Evolutionary conservation across 2,888 invertebrate species (phyloP).

Genomic region (Schizotus pectinicornis): DNA sequence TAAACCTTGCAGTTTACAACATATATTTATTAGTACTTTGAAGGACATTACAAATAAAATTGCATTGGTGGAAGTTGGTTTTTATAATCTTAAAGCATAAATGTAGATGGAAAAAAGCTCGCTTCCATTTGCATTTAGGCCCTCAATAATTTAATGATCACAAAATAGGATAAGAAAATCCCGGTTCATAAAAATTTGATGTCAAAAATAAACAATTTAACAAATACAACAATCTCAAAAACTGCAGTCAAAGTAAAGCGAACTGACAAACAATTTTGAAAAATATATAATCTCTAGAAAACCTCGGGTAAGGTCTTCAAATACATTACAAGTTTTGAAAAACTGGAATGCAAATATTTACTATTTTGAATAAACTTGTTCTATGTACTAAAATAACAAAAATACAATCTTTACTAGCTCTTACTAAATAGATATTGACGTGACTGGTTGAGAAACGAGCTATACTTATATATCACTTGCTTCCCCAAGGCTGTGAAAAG

Average conservation of each 20-base stretch:
- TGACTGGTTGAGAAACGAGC: no score
- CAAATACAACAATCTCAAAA: conserved; percentile 1
- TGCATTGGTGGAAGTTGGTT: conserved; percentile 8
- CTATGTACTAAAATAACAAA: conserved; percentile 16
- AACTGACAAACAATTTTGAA: no score
- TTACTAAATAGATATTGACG: no score
- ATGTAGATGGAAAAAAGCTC: conserved; percentile 12
- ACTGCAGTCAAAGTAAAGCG: no score
- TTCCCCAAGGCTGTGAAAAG: no score
- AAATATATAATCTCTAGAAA: no score
- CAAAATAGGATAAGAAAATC: conserved; percentile 15
- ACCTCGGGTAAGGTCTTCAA: no score
- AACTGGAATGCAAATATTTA: conserved; percentile 23
- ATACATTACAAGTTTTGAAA: neutral
- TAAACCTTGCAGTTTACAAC: conserved; percentile 5
- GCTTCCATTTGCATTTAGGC: conserved; percentile 12
- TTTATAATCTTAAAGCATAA: conserved; percentile 10
- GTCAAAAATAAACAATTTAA: conserved; percentile 16
- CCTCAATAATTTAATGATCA: conserved; percentile 15
- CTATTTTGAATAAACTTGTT: conserved; percentile 13
- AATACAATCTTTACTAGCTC: neutral
- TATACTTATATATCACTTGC: no score
- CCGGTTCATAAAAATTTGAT: conserved; percentile 12
- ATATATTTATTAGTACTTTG: conserved; percentile 21
- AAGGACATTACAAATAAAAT: conserved; percentile 18